phyloP scores from a whole-genome alignment of 2,797 vertebrate species.

The Salmo trutta region DNA sequence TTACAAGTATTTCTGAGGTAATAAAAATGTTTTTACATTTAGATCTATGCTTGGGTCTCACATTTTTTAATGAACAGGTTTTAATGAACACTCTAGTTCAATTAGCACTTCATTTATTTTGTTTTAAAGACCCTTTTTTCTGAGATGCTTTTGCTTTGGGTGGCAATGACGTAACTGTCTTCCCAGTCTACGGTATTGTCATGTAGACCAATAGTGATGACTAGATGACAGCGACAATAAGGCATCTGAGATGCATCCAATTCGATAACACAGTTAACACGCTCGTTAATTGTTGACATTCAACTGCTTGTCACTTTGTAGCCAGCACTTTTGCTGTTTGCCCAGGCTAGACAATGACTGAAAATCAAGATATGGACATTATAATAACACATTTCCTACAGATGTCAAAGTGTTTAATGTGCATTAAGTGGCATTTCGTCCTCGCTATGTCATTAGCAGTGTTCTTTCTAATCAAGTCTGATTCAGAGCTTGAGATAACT shows the following conservation, averaged over 20 bases:
- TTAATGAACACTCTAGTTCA: no score
- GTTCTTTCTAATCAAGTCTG: conserved; percentile 65
- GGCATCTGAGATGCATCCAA: conserved; percentile 52
- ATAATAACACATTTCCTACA: conserved; percentile 51
- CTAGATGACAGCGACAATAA: conserved; percentile 42
- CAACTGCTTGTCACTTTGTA: conserved; percentile 49
- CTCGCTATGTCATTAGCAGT: conserved; percentile 66
- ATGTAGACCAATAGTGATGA: conserved; percentile 37
- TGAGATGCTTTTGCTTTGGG: background rate
- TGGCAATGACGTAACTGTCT: background rate
- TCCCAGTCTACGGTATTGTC: conserved; percentile 25
- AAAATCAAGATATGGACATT: conserved; percentile 54
- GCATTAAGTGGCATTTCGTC: conserved; percentile 58
- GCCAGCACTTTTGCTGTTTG: conserved; percentile 31
- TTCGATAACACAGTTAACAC: conserved; percentile 54
- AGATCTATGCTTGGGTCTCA: no score
- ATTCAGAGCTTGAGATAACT: conserved; percentile 59
- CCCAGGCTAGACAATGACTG: conserved; percentile 33
- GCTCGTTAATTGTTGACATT: conserved; percentile 55
- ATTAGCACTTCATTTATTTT: no score
- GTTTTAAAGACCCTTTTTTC: no score
- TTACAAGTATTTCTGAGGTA: no score
- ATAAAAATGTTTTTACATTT: no score
- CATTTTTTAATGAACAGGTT: no score
- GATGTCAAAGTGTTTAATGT: conserved; percentile 76